Base-by-base conservation (phyloP, 1,140 invertebrate genomes). In the Caenorhabditis brenneri region DNA sequence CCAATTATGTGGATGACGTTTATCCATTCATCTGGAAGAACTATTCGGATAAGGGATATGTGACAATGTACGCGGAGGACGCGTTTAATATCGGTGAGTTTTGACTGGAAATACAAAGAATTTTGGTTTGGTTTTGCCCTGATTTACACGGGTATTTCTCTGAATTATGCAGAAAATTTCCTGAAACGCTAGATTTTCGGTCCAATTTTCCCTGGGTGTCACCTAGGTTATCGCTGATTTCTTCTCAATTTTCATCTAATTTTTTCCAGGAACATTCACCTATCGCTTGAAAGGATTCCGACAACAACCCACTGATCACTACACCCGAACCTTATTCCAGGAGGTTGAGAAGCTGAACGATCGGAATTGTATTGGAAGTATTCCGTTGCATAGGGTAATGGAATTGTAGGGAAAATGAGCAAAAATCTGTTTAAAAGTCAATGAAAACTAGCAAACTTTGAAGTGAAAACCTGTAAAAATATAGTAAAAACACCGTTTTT, bases 241-340 rank as follows among this genome's bases (percentile, higher is more conserved):
- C 39, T 42, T 42, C 39, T 12, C 5, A 42, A 6, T 42, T 6
- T 42, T 42, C 39, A 42, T 6, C 12, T 42, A 6, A 6, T 12
- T 12, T 6, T 27, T 46, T 88, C 36, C 74, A 88, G 88, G 85
- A 0, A 96, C 95, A 0, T 98, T 97, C 88, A 96, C 95, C 31
- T 96, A 96, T 91, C 93, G 96, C 15, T 93, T 97, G 88, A 95
- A 95, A 84, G 96, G 96, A 0, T 98, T 98, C 91, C 92, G 93
- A 82, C 83, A 92, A 0, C 93, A 94, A 86, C 96, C 96, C 0
- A 95, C 96, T 0, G 94, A 97, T 92, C 96, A 97, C 91, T 97
- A 96, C 89, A 94, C 96, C 92, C 92, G 95, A 39, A 93, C 95
- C 0, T 97, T 94, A 91, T 95, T 95, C 88, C 84, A 94, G 42